A percentile compares a stretch with the other conserved stretches of the same genome.
These are phyloP conservation scores for Acleris literana DNA, from an alignment of 2,888 invertebrate species.

Conservation along the genomic window DNA sequence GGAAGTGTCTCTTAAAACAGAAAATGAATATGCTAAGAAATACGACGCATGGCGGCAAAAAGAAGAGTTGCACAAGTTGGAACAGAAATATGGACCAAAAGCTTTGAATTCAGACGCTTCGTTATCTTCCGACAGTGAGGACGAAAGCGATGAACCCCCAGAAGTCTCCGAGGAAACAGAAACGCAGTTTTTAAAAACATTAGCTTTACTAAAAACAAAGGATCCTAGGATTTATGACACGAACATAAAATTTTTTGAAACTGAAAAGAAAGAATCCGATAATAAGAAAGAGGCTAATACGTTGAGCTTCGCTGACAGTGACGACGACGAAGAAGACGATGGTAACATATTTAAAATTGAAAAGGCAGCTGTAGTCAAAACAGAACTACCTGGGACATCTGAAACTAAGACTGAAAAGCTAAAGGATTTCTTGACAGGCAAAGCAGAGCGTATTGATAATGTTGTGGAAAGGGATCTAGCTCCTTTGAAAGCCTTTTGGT, in stretches of 20 bases:
- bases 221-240: slow-evolving; percentile 95
- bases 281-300: slow-evolving; percentile 59
- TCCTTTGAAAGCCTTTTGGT: slow-evolving; percentile 93
- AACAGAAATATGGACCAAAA: slow-evolving; percentile 88
- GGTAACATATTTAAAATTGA: slow-evolving; percentile 74
- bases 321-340: slow-evolving; percentile 66
- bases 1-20: slow-evolving; percentile 85
- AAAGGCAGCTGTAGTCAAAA: slow-evolving; percentile 65
- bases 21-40: slow-evolving; percentile 91
- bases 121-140: slow-evolving; percentile 83
- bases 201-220: slow-evolving; percentile 92
- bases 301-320: slow-evolving; percentile 75
- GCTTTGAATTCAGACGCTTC: slow-evolving; percentile 70
- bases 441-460: slow-evolving; percentile 85
- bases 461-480: slow-evolving; percentile 86
- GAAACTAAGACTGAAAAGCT: slow-evolving; percentile 51
- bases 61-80: slow-evolving; percentile 92
- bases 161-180: slow-evolving; percentile 87
- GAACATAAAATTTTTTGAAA: slow-evolving; percentile 87
- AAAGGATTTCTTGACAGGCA: slow-evolving; percentile 91
- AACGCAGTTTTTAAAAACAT: slow-evolving; percentile 93
- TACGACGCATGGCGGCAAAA: slow-evolving; percentile 93
- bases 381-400: slow-evolving; percentile 36
- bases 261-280: slow-evolving; percentile 66
- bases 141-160: slow-evolving; percentile 85